Base-by-base conservation (phyloP, 2,113 vertebrate species). In the human region DNA sequence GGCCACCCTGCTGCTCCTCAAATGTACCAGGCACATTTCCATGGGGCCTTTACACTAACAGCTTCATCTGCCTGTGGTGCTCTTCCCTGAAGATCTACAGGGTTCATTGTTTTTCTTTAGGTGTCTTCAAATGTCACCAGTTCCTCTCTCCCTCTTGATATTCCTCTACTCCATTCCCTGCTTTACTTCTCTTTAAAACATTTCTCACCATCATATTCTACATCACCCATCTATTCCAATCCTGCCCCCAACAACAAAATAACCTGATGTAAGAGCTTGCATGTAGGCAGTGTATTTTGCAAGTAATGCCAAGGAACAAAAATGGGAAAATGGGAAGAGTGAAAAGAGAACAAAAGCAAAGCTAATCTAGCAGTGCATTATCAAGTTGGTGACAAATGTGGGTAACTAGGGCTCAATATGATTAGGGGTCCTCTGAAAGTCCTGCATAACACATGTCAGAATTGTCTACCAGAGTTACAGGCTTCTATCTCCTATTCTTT, bases 1-100 rank as follows among this genome's bases (percentile, higher is more conserved):
- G 52, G 22, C 22, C 45, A 92, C 14, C 40, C 35, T 95, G 23
- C 20, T 96, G 12, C n/a, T 88, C 23, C 27, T 79, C 84, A 96
- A 6, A 30, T 45, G 68, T 86, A 8, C 17, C 52, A 83, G 20
- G 5, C 4, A 90, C 85, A 83, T n/a, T 92, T 83, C 52, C 70
- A 87, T 20, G 55, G 35, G 30, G 23, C 4, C 55, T 93, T 84
- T 68, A 40, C 10, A 59, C 30, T 55, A 76, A 68, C 1, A 59
- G 25, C 52, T 72, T 40, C 81, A 55, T 52, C 48, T 87, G 50
- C 18, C 20, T 30, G 16, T 13, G 55, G 12, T 90, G 35, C 43
- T 93, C 79, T 89, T 59, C 32, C 50, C 14, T 20, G 38, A 66
- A 90, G 70, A 59, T 0, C 32, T 18, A 43, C 35, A 32, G 23